phyloP scores from a whole-genome alignment of 2,113 vertebrate genomes.

The Tyto alba region DNA sequence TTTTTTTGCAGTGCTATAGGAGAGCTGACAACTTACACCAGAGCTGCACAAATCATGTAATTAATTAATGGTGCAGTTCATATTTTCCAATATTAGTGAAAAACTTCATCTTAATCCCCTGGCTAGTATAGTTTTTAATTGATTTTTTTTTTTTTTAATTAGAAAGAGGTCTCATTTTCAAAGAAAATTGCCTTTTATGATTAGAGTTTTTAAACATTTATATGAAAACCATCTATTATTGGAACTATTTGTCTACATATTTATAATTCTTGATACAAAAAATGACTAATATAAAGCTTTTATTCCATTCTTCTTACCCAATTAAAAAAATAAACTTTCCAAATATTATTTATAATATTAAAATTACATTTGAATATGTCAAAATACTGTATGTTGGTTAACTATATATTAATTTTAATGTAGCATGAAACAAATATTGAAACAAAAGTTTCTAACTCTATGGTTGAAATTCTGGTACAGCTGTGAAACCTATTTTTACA shows the following conservation, averaged over 20 bases:
- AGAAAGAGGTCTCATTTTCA: no score
- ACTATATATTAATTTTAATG: neutral
- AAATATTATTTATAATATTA: no score
- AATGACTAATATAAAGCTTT: no score
- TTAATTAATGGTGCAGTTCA: neutral
- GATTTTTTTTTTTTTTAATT: neutral
- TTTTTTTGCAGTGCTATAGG: neutral
- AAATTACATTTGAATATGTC: no score
- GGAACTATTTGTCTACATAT: no score
- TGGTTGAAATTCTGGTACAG: neutral
- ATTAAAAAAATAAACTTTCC: no score
- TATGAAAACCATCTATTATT: no score
- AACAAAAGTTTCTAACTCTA: neutral
- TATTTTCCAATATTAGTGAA: neutral
- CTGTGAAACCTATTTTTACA: neutral
- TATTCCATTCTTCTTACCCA: no score
- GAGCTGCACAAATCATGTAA: neutral
- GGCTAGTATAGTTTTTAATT: neutral
- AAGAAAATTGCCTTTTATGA: no score
- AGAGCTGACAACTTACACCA: neutral
- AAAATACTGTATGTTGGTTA: neutral
- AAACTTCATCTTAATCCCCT: neutral
- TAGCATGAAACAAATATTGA: neutral
- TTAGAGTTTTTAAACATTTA: no score
- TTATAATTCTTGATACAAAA: no score